Evolutionary conservation across 1,140 invertebrate species (phyloP), one percentile per base, ranked within the genome.

Genomic region (Drosophila saltans): DNA sequence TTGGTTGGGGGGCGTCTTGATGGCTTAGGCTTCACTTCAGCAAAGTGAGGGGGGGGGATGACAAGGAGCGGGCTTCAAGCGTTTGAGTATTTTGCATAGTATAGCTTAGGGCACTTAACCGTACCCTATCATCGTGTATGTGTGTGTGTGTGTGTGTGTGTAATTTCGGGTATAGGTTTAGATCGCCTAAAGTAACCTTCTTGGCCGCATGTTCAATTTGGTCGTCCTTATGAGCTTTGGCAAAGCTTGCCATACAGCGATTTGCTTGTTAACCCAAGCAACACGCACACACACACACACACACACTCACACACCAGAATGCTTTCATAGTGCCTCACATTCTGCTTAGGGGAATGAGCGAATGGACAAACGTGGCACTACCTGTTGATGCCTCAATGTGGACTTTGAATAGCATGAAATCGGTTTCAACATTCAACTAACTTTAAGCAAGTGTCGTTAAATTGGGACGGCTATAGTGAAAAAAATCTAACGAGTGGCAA

Each of bases 1-100:
- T 67, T 8, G 45, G 21, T 52, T 52, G 7, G 3, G 55, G 75
- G 45, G 45, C 39, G 56, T 24, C 26, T 8, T 16, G 43, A 45
- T 63, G 40, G 7, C 61, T 43, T 21, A 43, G 39, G 43, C 28
- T 41, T 16, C 11, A 9, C 28, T 30, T 4, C 16, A 16, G 28
- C 2, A 30, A 30, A 4, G n/a, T 36, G 56, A 36, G 16, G 3
- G 10, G 28, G 40, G 39, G 10, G 8, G 11, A 24, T 10, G 39
- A 45, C n/a, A n/a, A 48, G 30, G 28, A 9, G 30, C 52, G 3
- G 24, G 6, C 57, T 16, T 11, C 3, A 41, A 8, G 39, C 61
- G 26, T 33, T 63, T 3, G 16, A 43, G 21, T 40, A 55, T 66
- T 66, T 66, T 66, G 63, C 63, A 66, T 63, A 43, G 26, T 26